Conservation (phyloP, 2,797 vertebrate genomes). For the Odontamblyopus lacepedii region DNA sequence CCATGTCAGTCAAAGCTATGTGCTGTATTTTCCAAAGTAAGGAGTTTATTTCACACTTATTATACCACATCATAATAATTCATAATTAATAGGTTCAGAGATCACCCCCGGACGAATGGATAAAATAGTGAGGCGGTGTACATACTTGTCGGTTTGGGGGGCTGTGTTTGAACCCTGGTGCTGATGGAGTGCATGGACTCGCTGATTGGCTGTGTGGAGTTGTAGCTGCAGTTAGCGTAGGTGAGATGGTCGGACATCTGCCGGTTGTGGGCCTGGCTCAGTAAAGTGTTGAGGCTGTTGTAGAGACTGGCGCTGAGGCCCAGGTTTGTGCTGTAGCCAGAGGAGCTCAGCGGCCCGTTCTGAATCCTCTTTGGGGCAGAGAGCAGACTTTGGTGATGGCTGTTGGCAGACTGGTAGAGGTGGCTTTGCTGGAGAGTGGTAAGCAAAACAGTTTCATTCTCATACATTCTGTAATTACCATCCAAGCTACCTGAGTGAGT, state of each 20-base stretch:
- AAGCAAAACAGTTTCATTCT: conserved; percentile 79
- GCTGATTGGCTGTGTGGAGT: conserved; percentile 25
- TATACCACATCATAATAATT: too few species aligned
- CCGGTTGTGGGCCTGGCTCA: conserved; percentile 67
- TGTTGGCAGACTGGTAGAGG: conserved; percentile 48
- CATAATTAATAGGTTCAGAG: too few species aligned
- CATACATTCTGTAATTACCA: conserved; percentile 70
- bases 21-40: too few species aligned
- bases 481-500: conserved; percentile 79
- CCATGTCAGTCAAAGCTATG: too few species aligned
- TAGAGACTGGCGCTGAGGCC: conserved; percentile 71
- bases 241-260: conserved; percentile 43
- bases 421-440: conserved; percentile 69
- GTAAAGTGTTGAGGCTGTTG: conserved; percentile 75
- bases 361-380: conserved; percentile 45
- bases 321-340: conserved; percentile 44
- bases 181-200: conserved; percentile 44
- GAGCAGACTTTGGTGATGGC: conserved; percentile 53
- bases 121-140: not conserved
- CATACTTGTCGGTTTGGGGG: conserved; percentile 50
- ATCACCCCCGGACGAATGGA: not conserved
- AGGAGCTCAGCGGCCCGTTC: conserved; percentile 29
- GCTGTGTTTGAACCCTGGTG: conserved; percentile 35
- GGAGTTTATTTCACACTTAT: too few species aligned
- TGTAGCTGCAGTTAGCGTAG: conserved; percentile 40